Percentiles rank a stretch among this genome's conserved stretches.
Evolutionary conservation across 2,113 vertebrate genomes (phyloP).

Genomic region (Erinaceus europaeus): DNA sequence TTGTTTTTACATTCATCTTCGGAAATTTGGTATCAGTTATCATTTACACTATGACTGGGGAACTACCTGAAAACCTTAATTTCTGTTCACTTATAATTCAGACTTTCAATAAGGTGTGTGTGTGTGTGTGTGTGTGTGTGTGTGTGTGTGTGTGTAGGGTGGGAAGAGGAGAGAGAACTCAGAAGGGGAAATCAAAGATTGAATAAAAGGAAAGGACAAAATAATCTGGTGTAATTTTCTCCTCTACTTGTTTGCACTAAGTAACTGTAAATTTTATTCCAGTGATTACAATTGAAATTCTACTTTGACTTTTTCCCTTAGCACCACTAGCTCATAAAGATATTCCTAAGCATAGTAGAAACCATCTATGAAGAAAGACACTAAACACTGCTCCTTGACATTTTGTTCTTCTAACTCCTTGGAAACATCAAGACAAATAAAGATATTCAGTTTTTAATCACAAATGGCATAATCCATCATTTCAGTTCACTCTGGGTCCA

Average conservation of each 20-base stretch:
- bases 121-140: neutral
- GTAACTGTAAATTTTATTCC: slow-evolving; percentile 21
- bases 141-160: neutral
- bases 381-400: slow-evolving; percentile 47
- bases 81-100: neutral
- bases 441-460: slow-evolving; percentile 73
- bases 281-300: neutral
- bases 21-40: neutral
- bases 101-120: neutral
- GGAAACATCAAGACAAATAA: slow-evolving; percentile 71
- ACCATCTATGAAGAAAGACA: slow-evolving; percentile 39
- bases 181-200: neutral
- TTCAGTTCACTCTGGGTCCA: slow-evolving; percentile 64
- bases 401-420: slow-evolving; percentile 67
- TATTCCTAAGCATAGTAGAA: neutral
- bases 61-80: neutral
- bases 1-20: neutral
- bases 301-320: neutral
- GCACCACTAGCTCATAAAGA: neutral
- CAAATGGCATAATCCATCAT: slow-evolving; percentile 69
- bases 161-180: too few species aligned
- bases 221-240: neutral
- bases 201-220: neutral
- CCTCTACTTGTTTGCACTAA: slow-evolving; percentile 5
- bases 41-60: neutral